Base-by-base conservation (phyloP, 2,888 invertebrate species). In the Hydrotaea cyrtoneurina region DNA sequence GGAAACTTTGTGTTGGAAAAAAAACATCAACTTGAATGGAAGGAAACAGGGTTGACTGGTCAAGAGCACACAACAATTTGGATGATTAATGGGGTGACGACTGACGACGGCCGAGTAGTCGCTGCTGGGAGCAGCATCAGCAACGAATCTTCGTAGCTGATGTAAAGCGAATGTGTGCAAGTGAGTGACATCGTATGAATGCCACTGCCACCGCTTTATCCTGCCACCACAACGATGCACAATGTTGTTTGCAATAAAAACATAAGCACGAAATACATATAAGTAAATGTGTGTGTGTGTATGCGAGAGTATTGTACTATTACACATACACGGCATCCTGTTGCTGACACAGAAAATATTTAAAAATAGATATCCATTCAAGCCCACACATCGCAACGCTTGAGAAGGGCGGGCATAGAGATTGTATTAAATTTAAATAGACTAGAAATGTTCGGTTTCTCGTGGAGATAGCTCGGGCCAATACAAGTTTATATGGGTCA, bases 171-270 rank as follows among this genome's bases (percentile, higher is more conserved):
- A 43, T 78, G 69, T 66, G 36, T 83, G 69, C 66, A 71, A 72
- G 23, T 78, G 64, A 78, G 74, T 55, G 80, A 78, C 80, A 80
- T 78, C 26, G 74, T 74, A 80, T 76, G 76, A 83, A 79, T 50
- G 50, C 50, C 50, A 50, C 50, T 50, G 50, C 43, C 43, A 10
- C 43, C 15, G 15, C 43, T 15, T 13, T 31, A 2, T 31, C 2
- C 43, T 15, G 13, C 50, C 50, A 50, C 50, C 23, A 15, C 59
- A 59, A 59, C 26, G 26, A 26, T 26, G 26, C 21, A 31, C 7
- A 26, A 59, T 23, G 26, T 59, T 59, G 26, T 23, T 23, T 13
- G 15, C 3, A 59, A 59, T 26, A 26, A 59, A 59, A 59, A 4
- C 26, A 50, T 15, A n/a, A 50, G 50, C n/a, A 50, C n/a, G 5